Base-by-base conservation (phyloP, 2,113 vertebrate species). In the Corapipo altera region DNA sequence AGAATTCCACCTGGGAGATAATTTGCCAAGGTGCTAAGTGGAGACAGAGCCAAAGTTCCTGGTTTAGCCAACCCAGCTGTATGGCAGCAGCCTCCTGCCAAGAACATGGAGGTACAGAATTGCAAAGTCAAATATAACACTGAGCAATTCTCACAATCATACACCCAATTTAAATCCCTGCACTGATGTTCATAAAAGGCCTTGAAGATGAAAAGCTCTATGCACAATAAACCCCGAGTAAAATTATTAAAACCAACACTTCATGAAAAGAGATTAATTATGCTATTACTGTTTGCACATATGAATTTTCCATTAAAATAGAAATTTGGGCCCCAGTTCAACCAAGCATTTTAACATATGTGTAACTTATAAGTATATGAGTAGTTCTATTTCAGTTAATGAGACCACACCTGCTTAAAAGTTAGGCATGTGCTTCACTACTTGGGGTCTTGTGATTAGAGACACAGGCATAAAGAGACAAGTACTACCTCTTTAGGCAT, bases 201-300 rank as follows among this genome's bases (percentile, higher is more conserved):
- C 88, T 92, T 81, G 61, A 91, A 96, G 92, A 94, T 87, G 57
- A 91, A 95, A 96, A 89, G 85, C 48, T 72, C 54, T 65, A 19
- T 6, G 30, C n/a, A 84, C 49, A 91, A 81, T 59, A 93, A 96
- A 58, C 51, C 57, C n/a, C 24, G 39, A 89, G 62, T 81, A 75
- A 94, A 95, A 96, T 95, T 91, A 94, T 91, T 94, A 93, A 96
- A 95, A 75, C 69, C 72, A 96, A 92, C 90, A 81, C 86, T 95
- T 93, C 61, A 39, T 49, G 88, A 91, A 91, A 96, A 94, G 73
- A 95, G 88, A 97, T 95, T 92, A 95, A 97, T 93, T 95, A 92
- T 61, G 54, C 55, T 81, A 91, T 97, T 96, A 89, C 88, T 74
- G 32, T 77, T 97, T 84, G 83, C 88, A 96, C 90, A 94, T 83